Percentiles rank a stretch among this genome's conserved stretches.
Conservation (phyloP, 2,797 vertebrate genomes). For the Tokudaia muenninki region DNA sequence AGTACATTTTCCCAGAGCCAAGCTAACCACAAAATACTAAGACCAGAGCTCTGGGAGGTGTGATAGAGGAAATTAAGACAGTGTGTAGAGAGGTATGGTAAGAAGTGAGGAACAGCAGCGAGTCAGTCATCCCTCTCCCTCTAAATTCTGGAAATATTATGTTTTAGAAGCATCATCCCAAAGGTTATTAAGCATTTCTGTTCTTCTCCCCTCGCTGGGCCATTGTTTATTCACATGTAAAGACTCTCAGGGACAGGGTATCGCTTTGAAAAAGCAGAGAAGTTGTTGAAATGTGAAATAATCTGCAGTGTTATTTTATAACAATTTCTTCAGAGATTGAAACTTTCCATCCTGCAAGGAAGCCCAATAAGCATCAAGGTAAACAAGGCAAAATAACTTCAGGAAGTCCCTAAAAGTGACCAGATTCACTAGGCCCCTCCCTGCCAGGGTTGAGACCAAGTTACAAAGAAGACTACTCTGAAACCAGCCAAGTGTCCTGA, state of each 20-base stretch:
- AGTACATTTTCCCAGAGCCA: constrained; percentile 48
- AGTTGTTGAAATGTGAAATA: not conserved
- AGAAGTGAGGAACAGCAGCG: not conserved
- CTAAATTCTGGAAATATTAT: not conserved
- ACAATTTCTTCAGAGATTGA: not conserved
- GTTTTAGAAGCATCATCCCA: constrained; percentile 41
- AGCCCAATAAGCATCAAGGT: not conserved
- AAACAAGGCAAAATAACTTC: not conserved
- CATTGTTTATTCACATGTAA: not conserved
- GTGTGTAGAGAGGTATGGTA: not conserved
- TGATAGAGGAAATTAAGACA: not conserved
- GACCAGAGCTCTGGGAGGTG: not conserved
- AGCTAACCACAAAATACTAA: constrained; percentile 44
- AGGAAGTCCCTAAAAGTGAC: not conserved
- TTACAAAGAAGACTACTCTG: not conserved
- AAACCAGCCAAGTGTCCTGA: not conserved
- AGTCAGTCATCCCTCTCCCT: not conserved
- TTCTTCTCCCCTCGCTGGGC: not conserved
- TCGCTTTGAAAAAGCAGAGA: not conserved
- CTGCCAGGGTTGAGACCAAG: not conserved
- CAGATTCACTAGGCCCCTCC: not conserved
- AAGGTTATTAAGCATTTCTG: not conserved
- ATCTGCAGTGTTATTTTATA: not conserved
- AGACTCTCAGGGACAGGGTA: not conserved
- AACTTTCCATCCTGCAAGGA: not conserved